Evolutionary conservation across 2,888 invertebrate genomes (phyloP).

Genomic region (Osmoderma eremita): DNA sequence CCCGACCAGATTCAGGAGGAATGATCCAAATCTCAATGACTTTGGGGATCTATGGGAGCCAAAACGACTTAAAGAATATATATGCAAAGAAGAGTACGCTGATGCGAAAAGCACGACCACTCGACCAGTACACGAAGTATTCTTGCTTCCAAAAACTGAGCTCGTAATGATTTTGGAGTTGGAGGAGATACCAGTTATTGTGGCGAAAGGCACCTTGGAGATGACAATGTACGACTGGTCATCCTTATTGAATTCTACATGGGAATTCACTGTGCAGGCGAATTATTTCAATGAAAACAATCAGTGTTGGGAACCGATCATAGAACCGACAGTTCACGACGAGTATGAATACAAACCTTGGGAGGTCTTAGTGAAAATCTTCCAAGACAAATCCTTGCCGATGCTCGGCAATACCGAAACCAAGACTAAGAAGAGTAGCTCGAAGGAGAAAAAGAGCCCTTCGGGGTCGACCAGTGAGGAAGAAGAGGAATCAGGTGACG

Average conservation of each 20-base stretch:
- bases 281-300: conserved; percentile 62
- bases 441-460: conserved; percentile 50
- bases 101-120: conserved; percentile 36
- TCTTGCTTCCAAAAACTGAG: conserved; percentile 65
- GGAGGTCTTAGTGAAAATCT: conserved; percentile 75
- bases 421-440: conserved; percentile 50
- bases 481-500: conserved; percentile 61
- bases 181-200: conserved; percentile 69
- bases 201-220: conserved; percentile 69
- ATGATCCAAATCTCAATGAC: conserved; percentile 13
- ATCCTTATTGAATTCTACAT: conserved; percentile 61
- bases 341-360: conserved; percentile 77
- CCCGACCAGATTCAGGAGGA: conserved; percentile 32
- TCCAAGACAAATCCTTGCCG: conserved; percentile 65
- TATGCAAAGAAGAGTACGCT: conserved; percentile 46
- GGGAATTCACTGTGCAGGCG: conserved; percentile 64
- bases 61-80: conserved; percentile 67
- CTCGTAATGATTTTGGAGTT: conserved; percentile 73
- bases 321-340: conserved; percentile 77
- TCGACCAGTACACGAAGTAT: conserved; percentile 52
- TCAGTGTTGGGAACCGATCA: conserved; percentile 82
- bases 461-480: conserved; percentile 56
- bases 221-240: conserved; percentile 76
- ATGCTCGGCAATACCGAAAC: conserved; percentile 55
- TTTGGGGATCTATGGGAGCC: conserved; percentile 78